Base-by-base conservation (phyloP, 2,797 vertebrate species). In the Sternarchorhynchus goeldii region DNA sequence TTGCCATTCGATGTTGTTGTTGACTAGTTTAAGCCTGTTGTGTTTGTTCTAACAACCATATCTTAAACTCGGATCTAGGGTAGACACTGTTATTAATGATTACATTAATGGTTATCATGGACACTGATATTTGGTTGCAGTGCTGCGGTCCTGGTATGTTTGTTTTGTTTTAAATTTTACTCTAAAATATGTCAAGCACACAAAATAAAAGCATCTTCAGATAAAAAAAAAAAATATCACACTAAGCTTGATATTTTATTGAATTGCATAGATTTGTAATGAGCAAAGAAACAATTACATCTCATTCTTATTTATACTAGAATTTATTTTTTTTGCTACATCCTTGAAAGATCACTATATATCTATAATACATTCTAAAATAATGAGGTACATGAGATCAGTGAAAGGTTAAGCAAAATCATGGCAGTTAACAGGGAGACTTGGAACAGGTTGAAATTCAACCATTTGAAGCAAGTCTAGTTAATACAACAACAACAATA, bases 151-250 rank as follows among this genome's bases (percentile, higher is more conserved):
- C 36, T 50, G 65, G 20, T 66, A 66, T n/a, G 64, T 20, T 66
- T 25, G 12, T 1, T 66, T 45, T 67, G 45, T 45, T 25, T n/a
- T 64, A 39, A 64, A 64, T 32, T 50, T 50, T 12, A 36, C 2
- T 63, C 59, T 31, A 18, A 36, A 66, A 10, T 65, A 66, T 67
- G 39, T 66, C 34, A 41, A 39, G 18, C 14, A 63, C 6, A 20
- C 64, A 39, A 67, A 67, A 67, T 45, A 45, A 67, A 67, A 25
- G 63, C 63, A 65, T 65, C 63, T 17, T 45, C 36, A 32, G 6
- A 34, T 39, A 20, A 20, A 7, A 41, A 65, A 65, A 25, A 25
- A 25, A 25, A n/a, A n/a, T n/a, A 0, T 7, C 10, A 20, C 34
- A 18, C 12, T 29, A 31, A 18, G 32, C 17, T 7, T 34, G 14